These are phyloP conservation scores for Furcifer pardalis DNA, from an alignment of 2,797 vertebrate species.

Conservation along the genomic window DNA sequence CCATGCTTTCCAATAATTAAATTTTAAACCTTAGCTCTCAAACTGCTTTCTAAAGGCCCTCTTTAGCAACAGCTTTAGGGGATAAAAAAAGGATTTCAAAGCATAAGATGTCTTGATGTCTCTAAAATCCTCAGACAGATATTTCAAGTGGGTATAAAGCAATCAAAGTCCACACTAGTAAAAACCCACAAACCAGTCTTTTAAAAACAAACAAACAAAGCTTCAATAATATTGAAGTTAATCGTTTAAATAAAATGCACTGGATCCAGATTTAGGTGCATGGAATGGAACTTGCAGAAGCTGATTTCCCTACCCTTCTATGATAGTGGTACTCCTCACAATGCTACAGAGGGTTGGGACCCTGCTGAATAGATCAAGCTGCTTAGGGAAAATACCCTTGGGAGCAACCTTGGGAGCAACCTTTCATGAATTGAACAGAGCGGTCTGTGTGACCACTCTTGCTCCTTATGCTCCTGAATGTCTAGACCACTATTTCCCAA, in stretches of 20 bases:
- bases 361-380: not conserved
- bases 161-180: slow-evolving; percentile 25
- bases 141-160: not conserved
- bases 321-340: not conserved
- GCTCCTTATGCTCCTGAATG: not conserved
- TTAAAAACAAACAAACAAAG: slow-evolving; percentile 5
- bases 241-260: not conserved
- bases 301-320: not conserved
- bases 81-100: slow-evolving; percentile 51
- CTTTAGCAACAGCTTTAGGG: slow-evolving; percentile 50
- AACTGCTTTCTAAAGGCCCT: slow-evolving; percentile 21
- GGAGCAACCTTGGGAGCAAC: not conserved
- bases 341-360: not conserved
- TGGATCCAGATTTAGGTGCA: not conserved
- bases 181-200: slow-evolving; percentile 9
- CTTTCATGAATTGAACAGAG: not conserved
- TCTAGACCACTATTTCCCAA: no score
- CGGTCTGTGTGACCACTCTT: not conserved
- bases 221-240: not conserved
- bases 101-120: slow-evolving; percentile 29
- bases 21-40: slow-evolving; percentile 42
- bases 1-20: slow-evolving; percentile 42
- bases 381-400: not conserved
- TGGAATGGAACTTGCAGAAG: not conserved
- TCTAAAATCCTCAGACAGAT: slow-evolving; percentile 32